Conservation (phyloP, 2,888 invertebrate genomes). For the Macrostomum cliftonense region DNA sequence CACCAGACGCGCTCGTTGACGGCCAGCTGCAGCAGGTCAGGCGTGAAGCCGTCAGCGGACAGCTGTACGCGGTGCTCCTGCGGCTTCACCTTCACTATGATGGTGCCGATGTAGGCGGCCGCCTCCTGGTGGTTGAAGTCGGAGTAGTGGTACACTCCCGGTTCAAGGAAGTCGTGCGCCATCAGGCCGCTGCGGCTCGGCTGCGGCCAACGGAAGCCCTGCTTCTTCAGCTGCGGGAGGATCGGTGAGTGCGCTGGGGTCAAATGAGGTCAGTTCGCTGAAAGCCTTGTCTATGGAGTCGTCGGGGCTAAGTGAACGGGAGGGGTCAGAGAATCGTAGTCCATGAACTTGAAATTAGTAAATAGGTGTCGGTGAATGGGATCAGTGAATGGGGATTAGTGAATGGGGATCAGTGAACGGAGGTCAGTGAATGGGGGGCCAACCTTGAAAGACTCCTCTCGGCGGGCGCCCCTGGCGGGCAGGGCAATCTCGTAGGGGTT, state of each 20-base stretch:
- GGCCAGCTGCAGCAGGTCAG: constrained; percentile 28
- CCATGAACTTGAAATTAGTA: background rate
- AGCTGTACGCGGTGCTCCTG: constrained; percentile 29
- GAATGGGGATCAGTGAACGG: too few species aligned
- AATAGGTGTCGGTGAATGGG: background rate
- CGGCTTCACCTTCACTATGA: constrained; percentile 36
- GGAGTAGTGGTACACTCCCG: constrained; percentile 35
- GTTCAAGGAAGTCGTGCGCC: constrained; percentile 28
- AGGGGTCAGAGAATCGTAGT: too few species aligned
- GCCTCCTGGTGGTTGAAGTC: constrained; percentile 34
- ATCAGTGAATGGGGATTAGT: too few species aligned
- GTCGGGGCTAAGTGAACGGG: too few species aligned
- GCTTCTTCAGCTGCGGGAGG: constrained; percentile 23
- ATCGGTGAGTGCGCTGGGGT: background rate
- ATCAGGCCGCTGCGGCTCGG: constrained; percentile 28
- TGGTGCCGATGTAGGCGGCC: constrained; percentile 34
- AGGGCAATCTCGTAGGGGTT: background rate
- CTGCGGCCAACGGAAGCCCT: constrained; percentile 32
- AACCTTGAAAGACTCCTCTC: background rate
- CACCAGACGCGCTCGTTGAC: constrained; percentile 36
- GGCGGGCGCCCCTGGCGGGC: background rate
- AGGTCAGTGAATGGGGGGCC: background rate
- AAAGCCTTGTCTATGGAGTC: background rate
- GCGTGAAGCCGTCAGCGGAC: constrained; percentile 26
- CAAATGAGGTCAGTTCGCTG: background rate